These are phyloP conservation scores for Megalonaias nervosa DNA, from an alignment of 1,140 invertebrate genomes.

Conservation along the genomic window DNA sequence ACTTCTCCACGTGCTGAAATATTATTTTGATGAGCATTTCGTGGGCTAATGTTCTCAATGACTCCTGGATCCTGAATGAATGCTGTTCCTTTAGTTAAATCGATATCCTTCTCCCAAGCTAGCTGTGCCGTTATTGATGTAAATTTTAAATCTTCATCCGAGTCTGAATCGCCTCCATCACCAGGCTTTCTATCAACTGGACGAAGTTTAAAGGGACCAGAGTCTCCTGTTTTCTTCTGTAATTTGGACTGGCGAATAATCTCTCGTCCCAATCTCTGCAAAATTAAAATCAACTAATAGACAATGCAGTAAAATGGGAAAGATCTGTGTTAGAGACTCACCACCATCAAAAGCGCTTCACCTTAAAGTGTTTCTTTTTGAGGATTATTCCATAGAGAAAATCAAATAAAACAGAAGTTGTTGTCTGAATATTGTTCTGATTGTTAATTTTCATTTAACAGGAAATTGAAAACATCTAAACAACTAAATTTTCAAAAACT, in stretches of 20 bases:
- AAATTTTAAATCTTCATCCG: conserved; percentile 40
- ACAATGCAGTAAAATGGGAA: too few species aligned
- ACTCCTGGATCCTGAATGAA: conserved; percentile 44
- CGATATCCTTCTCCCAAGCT: conserved; percentile 68
- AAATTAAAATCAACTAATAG: conserved; percentile 7
- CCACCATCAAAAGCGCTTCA: too few species aligned
- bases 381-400: too few species aligned
- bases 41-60: conserved; percentile 37
- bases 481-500: too few species aligned
- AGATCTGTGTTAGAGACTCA: too few species aligned
- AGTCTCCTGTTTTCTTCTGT: conserved; percentile 41
- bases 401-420: too few species aligned
- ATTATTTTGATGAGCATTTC: not conserved
- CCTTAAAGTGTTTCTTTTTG: too few species aligned
- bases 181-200: conserved; percentile 26
- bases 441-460: too few species aligned
- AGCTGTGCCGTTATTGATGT: conserved; percentile 59
- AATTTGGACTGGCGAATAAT: conserved; percentile 53
- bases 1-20: not conserved
- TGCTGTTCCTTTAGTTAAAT: conserved; percentile 55
- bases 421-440: too few species aligned
- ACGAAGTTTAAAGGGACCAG: conserved; percentile 41
- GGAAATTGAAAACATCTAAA: too few species aligned
- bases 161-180: conserved; percentile 30
- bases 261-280: conserved; percentile 59